Base-by-base conservation (phyloP, 2,113 vertebrate species). In the Oncorhynchus mykiss region DNA sequence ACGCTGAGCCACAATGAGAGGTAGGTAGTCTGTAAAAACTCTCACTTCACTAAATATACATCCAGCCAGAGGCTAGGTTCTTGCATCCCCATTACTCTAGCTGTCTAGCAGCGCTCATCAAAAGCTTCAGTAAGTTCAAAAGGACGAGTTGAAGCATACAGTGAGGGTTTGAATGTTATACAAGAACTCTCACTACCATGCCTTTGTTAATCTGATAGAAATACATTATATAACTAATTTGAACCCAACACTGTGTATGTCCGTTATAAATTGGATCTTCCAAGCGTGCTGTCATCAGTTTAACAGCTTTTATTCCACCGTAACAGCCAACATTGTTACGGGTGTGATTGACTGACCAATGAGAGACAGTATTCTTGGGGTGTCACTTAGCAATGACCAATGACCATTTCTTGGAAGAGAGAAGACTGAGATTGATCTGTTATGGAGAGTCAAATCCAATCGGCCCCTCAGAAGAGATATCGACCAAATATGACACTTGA, bases 21-120 rank as follows among this genome's bases (percentile, higher is more conserved):
- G 51, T 72, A 81, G 79, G 67, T 72, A 81, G 79, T 79, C 80
- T 77, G 74, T 85, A 77, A 85, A 84, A 80, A 49, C 6, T 48
- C 68, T 25, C 45, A 5, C 68, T 22, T 49, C 68, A 70, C 67
- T 45, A 70, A 70, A 70, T 18, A 4, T 12, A 45, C 18, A 67
- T 48, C 48, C 67, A 45, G 67, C 7, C 67, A 48, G 34, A 39
- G 5, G 67, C 29, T 39, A 20, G 31, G 67, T 31, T 68, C 29
- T 39, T 12, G 2, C 18, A 5, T 4, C 29, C 20, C 59, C 59
- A 24, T 7, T n/a, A 22, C 59, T 62, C 20, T 9, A 62, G n/a
- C 59, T 22, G n/a, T 62, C 51, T 18, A 5, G 51, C 51, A 54
- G 51, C 51, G 1, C 13, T 18, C 51, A 5, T 54, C 51, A 45